These are phyloP conservation scores for Tetramorium alpestre DNA, from an alignment of 1,140 invertebrate species.

Conservation along the genomic window DNA sequence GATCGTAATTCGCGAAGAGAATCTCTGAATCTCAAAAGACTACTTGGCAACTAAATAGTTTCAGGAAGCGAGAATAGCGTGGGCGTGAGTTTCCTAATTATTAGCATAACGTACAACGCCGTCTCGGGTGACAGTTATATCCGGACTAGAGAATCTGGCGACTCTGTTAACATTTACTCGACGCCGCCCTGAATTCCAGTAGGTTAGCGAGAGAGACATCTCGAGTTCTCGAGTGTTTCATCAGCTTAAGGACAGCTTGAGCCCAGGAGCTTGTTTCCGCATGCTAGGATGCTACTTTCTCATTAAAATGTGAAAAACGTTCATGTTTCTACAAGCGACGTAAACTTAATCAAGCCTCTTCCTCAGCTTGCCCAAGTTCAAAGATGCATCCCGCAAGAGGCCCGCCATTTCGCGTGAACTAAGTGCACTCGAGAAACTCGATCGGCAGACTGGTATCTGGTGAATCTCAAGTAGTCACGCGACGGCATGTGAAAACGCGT, in stretches of 20 bases:
- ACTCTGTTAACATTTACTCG: slow-evolving; percentile 77
- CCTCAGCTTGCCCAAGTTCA: neutral
- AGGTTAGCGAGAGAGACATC: slow-evolving; percentile 73
- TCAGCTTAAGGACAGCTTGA: slow-evolving; percentile 26
- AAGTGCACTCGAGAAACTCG: slow-evolving; percentile 59
- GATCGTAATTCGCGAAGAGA: neutral
- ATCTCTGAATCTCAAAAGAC: slow-evolving; percentile 38
- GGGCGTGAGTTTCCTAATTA: slow-evolving; percentile 79
- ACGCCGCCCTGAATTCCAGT: slow-evolving; percentile 66
- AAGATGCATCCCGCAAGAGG: neutral
- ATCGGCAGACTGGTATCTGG: slow-evolving; percentile 51
- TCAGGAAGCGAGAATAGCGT: slow-evolving; percentile 57
- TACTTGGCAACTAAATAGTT: slow-evolving; percentile 65
- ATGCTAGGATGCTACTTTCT: slow-evolving; percentile 40
- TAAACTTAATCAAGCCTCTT: neutral
- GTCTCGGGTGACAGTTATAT: slow-evolving; percentile 80
- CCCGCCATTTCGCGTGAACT: slow-evolving; percentile 21
- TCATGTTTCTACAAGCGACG: slow-evolving; percentile 19
- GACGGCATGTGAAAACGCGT: slow-evolving; percentile 58
- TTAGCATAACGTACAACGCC: slow-evolving; percentile 68
- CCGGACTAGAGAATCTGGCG: slow-evolving; percentile 78
- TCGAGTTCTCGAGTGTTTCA: slow-evolving; percentile 39
- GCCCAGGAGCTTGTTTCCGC: slow-evolving; percentile 66
- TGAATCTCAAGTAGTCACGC: slow-evolving; percentile 46
- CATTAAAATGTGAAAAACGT: slow-evolving; percentile 38